Percentiles rank a stretch among this genome's conserved stretches.
These are phyloP conservation scores for Zalophus californianus DNA, from an alignment of 2,797 vertebrate species.

Conservation along the genomic window DNA sequence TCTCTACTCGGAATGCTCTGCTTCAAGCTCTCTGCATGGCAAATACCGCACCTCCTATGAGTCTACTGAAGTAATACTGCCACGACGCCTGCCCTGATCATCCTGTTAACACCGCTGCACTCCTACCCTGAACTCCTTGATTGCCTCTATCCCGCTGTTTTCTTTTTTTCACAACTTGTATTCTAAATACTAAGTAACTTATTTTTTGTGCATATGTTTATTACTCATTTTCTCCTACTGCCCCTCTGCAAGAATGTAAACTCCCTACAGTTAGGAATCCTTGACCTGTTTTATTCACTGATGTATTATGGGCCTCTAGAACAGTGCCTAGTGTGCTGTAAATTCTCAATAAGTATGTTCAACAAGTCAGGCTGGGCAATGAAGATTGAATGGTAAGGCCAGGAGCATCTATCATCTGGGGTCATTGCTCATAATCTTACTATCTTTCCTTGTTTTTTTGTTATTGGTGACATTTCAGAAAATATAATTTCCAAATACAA, in stretches of 20 bases:
- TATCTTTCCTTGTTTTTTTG: conserved; percentile 26
- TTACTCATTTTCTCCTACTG: not conserved
- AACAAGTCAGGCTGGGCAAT: conserved; percentile 65
- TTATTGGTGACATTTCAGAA: conserved; percentile 52
- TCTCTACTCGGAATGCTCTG: not conserved
- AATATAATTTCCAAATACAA: conserved; percentile 58
- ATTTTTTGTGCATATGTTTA: not conserved
- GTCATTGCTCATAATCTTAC: not conserved
- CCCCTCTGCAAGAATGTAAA: not conserved
- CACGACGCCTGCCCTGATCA: not conserved
- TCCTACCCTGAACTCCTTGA: not conserved
- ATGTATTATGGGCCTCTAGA: not conserved
- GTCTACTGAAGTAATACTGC: not conserved
- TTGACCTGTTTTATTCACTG: conserved; percentile 5
- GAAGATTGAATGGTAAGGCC: conserved; percentile 35
- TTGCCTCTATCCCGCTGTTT: not conserved
- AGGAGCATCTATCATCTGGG: conserved; percentile 11
- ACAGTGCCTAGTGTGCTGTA: not conserved
- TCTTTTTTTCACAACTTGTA: not conserved
- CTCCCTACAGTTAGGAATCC: not conserved
- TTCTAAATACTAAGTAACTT: not conserved
- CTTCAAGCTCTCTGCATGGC: not conserved
- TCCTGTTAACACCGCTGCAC: not conserved
- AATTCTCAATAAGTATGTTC: not conserved
- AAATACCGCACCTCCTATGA: not conserved